Conservation (phyloP, 2,113 vertebrate genomes). For the Tychaedon coryphoeus region DNA sequence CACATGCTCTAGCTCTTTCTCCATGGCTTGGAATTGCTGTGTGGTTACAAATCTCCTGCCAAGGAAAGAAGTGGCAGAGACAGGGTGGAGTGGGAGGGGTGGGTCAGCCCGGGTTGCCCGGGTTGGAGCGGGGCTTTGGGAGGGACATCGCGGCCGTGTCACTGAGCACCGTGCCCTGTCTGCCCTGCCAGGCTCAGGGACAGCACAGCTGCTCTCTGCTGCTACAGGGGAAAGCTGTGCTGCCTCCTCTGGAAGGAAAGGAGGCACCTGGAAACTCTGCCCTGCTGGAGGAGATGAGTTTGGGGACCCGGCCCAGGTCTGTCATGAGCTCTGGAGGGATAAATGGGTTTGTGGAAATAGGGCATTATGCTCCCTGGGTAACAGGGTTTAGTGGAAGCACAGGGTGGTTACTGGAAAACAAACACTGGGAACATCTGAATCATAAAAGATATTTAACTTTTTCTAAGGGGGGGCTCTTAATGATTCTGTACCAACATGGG, state of each 20-base stretch:
- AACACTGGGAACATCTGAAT: background rate
- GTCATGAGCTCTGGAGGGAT: background rate
- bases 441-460: background rate
- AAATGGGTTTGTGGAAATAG: background rate
- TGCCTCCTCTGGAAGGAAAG: background rate
- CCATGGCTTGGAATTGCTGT: constrained; percentile 58
- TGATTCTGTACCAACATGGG: background rate
- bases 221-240: background rate
- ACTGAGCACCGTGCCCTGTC: background rate
- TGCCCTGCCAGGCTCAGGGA: background rate
- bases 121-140: background rate
- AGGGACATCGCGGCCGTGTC: background rate
- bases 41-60: constrained; percentile 51
- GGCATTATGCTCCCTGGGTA: background rate
- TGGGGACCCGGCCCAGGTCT: background rate
- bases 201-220: background rate
- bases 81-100: background rate
- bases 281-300: background rate
- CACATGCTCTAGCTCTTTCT: constrained; percentile 47
- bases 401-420: background rate
- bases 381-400: background rate
- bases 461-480: background rate
- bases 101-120: background rate
- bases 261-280: background rate
- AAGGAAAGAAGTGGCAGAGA: constrained; percentile 21